Conservation (phyloP, 2,113 vertebrate species). For the Petromus typicus region DNA sequence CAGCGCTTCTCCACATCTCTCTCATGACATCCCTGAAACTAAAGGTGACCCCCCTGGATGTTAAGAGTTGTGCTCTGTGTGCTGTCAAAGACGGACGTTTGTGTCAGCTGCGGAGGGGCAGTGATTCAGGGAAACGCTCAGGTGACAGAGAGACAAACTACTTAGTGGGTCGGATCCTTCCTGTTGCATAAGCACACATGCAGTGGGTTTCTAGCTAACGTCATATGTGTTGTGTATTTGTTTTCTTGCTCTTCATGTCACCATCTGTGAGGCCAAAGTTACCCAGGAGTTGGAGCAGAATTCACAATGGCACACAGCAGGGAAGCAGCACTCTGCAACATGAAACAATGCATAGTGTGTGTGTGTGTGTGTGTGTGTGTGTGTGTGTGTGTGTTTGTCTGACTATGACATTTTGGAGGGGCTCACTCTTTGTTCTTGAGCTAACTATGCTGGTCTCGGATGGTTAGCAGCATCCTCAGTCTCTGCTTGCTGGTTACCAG, state of each 20-base stretch:
- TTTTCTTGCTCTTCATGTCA: neutral
- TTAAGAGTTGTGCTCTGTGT: neutral
- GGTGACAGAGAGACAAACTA: slow-evolving; percentile 9
- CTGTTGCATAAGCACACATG: neutral
- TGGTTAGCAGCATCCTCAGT: neutral
- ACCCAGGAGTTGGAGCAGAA: neutral
- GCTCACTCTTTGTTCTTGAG: neutral
- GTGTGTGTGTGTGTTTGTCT: neutral
- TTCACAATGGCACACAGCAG: neutral
- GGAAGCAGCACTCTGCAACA: neutral
- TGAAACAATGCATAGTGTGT: neutral
- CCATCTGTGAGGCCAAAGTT: neutral
- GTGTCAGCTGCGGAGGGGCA: neutral
- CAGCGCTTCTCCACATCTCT: accelerated
- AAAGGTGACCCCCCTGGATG: neutral
- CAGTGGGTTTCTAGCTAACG: neutral
- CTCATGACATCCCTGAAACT: neutral
- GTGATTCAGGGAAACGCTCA: neutral
- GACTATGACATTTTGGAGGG: neutral
- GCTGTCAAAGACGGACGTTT: neutral
- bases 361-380: too few relatives aligned
- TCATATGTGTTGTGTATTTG: too few relatives aligned
- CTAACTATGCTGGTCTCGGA: neutral
- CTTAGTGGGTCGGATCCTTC: slow-evolving; percentile 17
- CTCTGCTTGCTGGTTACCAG: neutral